Base-by-base conservation (phyloP, 2,888 invertebrate genomes). In the Oligia latruncula region DNA sequence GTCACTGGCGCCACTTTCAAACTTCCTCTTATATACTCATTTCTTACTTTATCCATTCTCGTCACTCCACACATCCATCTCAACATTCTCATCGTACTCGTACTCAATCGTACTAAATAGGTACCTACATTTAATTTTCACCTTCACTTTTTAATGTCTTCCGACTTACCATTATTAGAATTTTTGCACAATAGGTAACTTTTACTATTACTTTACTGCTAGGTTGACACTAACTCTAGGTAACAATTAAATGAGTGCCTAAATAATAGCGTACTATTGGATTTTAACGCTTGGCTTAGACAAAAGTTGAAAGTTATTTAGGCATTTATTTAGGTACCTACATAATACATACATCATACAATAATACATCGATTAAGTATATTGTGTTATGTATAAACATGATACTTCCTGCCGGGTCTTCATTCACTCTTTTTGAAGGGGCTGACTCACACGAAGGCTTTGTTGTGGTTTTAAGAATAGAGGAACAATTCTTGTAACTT, bases 111-210 rank as follows among this genome's bases (percentile, higher is more conserved):
- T 68, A 71, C 13, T 73, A 78, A 83, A 80, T 71, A n/a, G n/a
- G n/a, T n/a, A n/a, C n/a, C n/a, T n/a, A 64, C 58, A 78, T 82
- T 80, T 83, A 68, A 77, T 85, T 81, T 87, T 71, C 74, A 86
- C 81, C 71, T 86, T 80, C 84, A 86, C 81, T 86, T 87, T 81
- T 73, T 64, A 71, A 83, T 77, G 58, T 74, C 72, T 87, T 86
- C 82, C 88, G 76, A 35, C 35, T 74, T 4, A 58, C 71, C 66
- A 64, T 79, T 78, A 29, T 77, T 52, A 76, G 46, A 29, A 78
- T 72, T 68, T 74, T 74, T 72, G 49, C 65, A 60, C 72, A 67
- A 68, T 78, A 60, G 29, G 62, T 74, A 58, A 71, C 84, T 83
- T 66, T 84, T 83, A 76, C 75, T 46, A 71, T 29, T 58, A 64